Percentiles rank a stretch among this genome's conserved stretches.
These are phyloP conservation scores for Datnioides undecimradiatus DNA, from an alignment of 2,113 vertebrate genomes.

Conservation along the genomic window DNA sequence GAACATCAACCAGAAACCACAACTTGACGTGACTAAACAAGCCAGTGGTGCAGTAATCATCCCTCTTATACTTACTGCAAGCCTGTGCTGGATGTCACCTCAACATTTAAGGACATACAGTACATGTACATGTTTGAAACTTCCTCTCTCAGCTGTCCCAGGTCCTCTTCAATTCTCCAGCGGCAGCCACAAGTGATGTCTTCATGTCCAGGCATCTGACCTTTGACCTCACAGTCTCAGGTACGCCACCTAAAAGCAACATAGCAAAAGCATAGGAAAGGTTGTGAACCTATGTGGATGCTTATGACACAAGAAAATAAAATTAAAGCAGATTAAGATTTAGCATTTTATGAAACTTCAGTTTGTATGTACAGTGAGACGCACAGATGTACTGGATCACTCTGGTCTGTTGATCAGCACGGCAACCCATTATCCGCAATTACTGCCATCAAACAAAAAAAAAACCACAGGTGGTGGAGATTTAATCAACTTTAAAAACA, in stretches of 20 bases:
- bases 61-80: not conserved
- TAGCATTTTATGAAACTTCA: conserved; percentile 8
- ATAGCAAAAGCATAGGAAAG: not conserved
- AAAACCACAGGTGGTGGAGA: conserved; percentile 57
- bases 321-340: conserved; percentile 6
- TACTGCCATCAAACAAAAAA: conserved; percentile 47
- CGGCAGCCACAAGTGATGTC: not conserved
- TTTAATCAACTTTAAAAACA: conserved; percentile 71
- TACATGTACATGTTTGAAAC: not conserved
- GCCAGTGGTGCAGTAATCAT: not conserved
- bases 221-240: conserved; percentile 71
- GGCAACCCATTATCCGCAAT: conserved; percentile 64
- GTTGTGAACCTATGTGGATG: not conserved
- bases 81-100: not conserved
- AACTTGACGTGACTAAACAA: not conserved
- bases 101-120: not conserved
- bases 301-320: not conserved
- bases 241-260: conserved; percentile 75
- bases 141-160: conserved; percentile 1
- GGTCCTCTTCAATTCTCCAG: not conserved
- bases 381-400: conserved; percentile 34
- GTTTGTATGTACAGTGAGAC: conserved; percentile 3
- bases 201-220: not conserved
- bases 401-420: conserved; percentile 29
- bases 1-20: conserved; percentile 20